Evolutionary conservation across 2,113 vertebrate species (phyloP), one percentile per base, ranked within the genome.

Genomic region (Etheostoma spectabile): DNA sequence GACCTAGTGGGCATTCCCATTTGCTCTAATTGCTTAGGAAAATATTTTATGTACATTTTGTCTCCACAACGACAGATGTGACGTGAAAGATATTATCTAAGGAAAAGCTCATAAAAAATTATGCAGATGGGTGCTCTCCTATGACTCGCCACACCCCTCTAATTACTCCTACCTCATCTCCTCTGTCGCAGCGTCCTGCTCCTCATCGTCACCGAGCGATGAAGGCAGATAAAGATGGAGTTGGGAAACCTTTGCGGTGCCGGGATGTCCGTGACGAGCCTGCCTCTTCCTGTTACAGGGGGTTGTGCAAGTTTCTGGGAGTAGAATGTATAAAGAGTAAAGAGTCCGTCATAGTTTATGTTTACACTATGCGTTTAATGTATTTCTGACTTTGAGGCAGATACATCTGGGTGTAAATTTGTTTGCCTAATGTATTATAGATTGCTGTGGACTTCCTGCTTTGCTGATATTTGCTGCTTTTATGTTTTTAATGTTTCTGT

Each of bases 191-290:
- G 51, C 1, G 1, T 74, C 82, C 64, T 62, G 75, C 8, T 89
- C 83, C 67, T 89, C 75, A n/a, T 90, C 86, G 2, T 93, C 81
- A 60, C 74, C 84, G 21, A 56, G 30, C 1, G 78, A 77, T 16
- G 75, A 85, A 27, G 93, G 95, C 51, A 95, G 82, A 33, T 93
- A 94, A 35, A 95, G 85, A 78, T 94, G 93, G 2, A 94, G 90
- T 4, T 83, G 70, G 3, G 90, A 74, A 59, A 89, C 74, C n/a
- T 46, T 56, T 2, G 46, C 3, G 33, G 80, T 6, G n/a, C 51
- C 6, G 10, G 45, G 18, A 27, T 30, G 87, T 2, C 49, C 56
- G 1, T 15, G 8, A 38, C 0, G 8, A 64, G 67, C 42, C 6
- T 4, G 46, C 14, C 16, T 66, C 55, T 82, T 2, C 0, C 7